A percentile compares a stretch with the other conserved stretches of the same genome.
phyloP scores from a whole-genome alignment of 1,140 invertebrate genomes.

The Heliothis virescens region DNA sequence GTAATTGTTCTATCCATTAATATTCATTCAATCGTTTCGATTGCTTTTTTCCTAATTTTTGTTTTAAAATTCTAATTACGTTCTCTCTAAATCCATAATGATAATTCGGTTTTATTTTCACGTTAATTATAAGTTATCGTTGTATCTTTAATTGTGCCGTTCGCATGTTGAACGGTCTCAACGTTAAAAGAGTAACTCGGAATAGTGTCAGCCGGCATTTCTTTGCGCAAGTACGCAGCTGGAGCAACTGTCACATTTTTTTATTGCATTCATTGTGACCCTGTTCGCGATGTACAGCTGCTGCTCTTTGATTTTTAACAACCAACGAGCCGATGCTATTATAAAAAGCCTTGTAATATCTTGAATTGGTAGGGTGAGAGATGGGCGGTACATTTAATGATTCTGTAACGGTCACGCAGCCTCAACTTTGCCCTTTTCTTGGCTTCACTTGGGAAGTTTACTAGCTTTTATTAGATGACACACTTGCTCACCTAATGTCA shows the following conservation, averaged over 20 bases:
- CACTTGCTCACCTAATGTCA: constrained; percentile 8
- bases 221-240: constrained; percentile 65
- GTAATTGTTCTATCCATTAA: constrained; percentile 16
- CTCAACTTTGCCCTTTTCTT: constrained; percentile 32
- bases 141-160: background rate
- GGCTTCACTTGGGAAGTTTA: constrained; percentile 10
- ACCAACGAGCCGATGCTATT: constrained; percentile 56
- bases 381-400: constrained; percentile 46
- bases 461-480: constrained; percentile 29
- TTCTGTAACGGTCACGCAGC: constrained; percentile 30
- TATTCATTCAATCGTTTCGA: constrained; percentile 41
- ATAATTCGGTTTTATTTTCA: background rate
- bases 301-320: constrained; percentile 60
- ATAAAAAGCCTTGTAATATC: constrained; percentile 26
- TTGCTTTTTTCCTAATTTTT: constrained; percentile 12
- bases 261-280: constrained; percentile 62
- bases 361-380: constrained; percentile 36
- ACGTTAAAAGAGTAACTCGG: background rate
- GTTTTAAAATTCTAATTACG: constrained; percentile 36
- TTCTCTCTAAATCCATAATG: constrained; percentile 11
- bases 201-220: constrained; percentile 53
- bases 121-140: constrained; percentile 2
- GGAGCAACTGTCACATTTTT: constrained; percentile 59
- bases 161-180: background rate
- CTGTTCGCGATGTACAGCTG: constrained; percentile 66